Conservation (phyloP, 2,797 vertebrate genomes). For the Spinibarbus caldwelli region DNA sequence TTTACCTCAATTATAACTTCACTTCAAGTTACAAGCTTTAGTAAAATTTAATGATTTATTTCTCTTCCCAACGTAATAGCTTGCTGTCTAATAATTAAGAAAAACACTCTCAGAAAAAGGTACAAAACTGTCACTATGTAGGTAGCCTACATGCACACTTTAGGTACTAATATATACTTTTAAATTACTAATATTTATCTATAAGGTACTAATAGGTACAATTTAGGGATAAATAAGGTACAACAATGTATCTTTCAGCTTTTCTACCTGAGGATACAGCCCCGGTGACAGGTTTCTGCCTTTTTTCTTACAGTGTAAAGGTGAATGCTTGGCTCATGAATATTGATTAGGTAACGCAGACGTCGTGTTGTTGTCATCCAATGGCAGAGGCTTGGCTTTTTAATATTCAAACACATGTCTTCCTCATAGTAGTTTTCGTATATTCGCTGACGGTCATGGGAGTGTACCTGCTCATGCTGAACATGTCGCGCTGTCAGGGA, state of each 20-base stretch:
- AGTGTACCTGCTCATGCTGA: conserved; percentile 65
- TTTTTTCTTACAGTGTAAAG: background rate
- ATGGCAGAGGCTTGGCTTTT: background rate
- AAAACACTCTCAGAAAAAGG: background rate
- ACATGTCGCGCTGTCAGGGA: conserved; percentile 60
- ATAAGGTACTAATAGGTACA: background rate
- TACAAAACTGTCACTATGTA: background rate
- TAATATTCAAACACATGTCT: background rate
- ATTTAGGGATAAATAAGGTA: background rate
- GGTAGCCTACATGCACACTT: background rate
- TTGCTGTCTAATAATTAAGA: background rate
- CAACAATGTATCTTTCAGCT: background rate
- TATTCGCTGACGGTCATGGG: conserved; percentile 63
- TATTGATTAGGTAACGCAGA: conserved; percentile 4
- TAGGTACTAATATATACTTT: background rate
- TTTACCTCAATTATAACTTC: background rate
- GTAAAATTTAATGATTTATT: background rate
- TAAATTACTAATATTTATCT: background rate
- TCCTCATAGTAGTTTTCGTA: conserved; percentile 27
- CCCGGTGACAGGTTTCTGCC: background rate
- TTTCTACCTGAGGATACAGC: background rate
- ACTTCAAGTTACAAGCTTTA: background rate
- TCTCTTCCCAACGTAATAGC: background rate
- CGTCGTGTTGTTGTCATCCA: background rate
- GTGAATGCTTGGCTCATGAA: background rate